Conservation (phyloP, 2,888 invertebrate species). For the Drosophila anomelani region DNA sequence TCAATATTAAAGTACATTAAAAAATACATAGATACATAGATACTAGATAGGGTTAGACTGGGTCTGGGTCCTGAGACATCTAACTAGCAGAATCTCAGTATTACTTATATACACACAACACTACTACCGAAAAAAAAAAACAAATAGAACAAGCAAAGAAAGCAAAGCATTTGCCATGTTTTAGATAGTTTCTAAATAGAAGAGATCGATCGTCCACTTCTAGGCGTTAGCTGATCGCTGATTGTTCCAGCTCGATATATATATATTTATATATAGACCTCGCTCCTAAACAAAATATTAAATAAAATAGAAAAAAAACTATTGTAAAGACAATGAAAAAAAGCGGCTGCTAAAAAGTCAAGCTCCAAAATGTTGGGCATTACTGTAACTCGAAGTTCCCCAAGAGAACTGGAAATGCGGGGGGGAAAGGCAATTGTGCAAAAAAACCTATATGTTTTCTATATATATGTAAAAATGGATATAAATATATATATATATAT, state of each 20-base stretch:
- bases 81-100: conserved; percentile 76
- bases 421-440: conserved; percentile 13
- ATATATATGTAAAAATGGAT: conserved; percentile 26
- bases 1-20: conserved; percentile 58
- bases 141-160: conserved; percentile 2
- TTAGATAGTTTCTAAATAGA: conserved; percentile 21
- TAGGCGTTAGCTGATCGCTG: conserved; percentile 21
- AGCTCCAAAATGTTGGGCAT: conserved; percentile 35
- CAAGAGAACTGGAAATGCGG: background rate
- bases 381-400: conserved; percentile 43
- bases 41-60: conserved; percentile 39
- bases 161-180: conserved; percentile 63
- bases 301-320: conserved; percentile 3
- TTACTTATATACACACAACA: conserved; percentile 54
- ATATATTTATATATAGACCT: conserved; percentile 3
- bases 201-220: conserved; percentile 34
- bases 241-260: conserved; percentile 13
- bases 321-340: conserved; percentile 38
- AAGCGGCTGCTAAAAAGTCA: conserved; percentile 42
- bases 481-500: conserved; percentile 46
- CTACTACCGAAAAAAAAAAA: conserved; percentile 7
- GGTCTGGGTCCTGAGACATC: conserved; percentile 63
- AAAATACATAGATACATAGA: conserved; percentile 32
- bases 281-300: conserved; percentile 15
- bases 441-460: conserved; percentile 29